Evolutionary conservation across 2,113 vertebrate genomes (phyloP), one percentile per base, ranked within the genome.

Genomic region (Prochilodus magdalenae): DNA sequence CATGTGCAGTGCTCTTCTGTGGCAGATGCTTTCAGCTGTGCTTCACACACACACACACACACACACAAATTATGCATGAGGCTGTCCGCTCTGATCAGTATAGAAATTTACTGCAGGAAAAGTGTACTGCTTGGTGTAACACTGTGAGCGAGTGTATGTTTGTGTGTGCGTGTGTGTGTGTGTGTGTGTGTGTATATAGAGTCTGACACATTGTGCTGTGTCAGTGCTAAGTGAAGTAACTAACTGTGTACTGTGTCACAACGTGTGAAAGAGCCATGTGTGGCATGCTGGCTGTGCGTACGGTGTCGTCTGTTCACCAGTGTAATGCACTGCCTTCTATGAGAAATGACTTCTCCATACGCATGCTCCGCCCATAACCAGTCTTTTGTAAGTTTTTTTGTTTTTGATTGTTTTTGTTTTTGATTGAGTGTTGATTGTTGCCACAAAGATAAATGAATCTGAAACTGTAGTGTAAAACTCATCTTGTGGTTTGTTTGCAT

Each of bases 11-110:
- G 30, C 15, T 16, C 49, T 59, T 22, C 33, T 18, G n/a, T 20
- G 36, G 27, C 74, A 65, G 57, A n/a, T 60, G 10, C 53, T 60
- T 60, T 60, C 57, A 26, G 57, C 24, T 11, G 57, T 24, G 57
- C n/a, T 60, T 60, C 26, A 49, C 36, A 44, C 57, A 63, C 22
- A 13, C 14, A 26, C 30, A 15, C 24, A 29, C 53, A 24, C 55
- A 15, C 53, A 16, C 71, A 74, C 40, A 57, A 63, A 81, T 67
- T 75, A 81, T 75, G 73, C 30, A 81, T 81, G 29, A 57, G 33
- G 8, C 33, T 15, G 47, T 66, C 72, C 57, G 29, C 62, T 73
- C 62, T 40, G 20, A 81, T 75, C 72, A 27, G 65, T 57, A 81
- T 44, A 5, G 29, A 81, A 57, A 27, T 40, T 29, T 40, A 22